Base-by-base conservation (phyloP, 2,888 invertebrate genomes). In the Apeira syringaria region DNA sequence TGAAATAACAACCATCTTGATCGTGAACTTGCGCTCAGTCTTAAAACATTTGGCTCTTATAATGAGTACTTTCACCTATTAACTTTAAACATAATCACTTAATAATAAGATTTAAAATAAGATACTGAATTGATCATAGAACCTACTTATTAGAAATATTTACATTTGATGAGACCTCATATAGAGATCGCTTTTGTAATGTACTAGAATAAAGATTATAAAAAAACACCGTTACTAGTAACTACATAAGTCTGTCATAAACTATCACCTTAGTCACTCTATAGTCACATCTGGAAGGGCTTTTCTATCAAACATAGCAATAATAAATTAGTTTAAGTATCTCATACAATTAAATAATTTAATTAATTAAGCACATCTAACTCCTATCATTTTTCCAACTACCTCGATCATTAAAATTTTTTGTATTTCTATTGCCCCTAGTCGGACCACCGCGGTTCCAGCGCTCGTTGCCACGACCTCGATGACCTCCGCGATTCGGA, bases 381-480 rank as follows among this genome's bases (percentile, higher is more conserved):
- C 91, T 91, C 50, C 91, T 90, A 63, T 91, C 89, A 65, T 86
- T 77, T 68, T 89, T 80, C 92, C 91, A 76, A 81, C 84, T 68
- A 68, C 91, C 64, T 64, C 91, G 62, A 72, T 92, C 74, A 76
- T 80, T 76, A 76, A 80, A 74, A 74, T 91, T 76, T 79, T 92
- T 77, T 68, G 91, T 57, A 54, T 89, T 75, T 69, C 89, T 69
- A 65, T 90, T 81, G 44, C 91, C 85, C 68, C 91, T 70, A 32
- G 84, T 9, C 3, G 24, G 1, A 9, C 24, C 79, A 22, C 85
- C 89, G 11, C 85, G 80, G 55, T 85, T 89, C 84, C 90, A 89
- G 9, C 86, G 68, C 47, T 90, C 89, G 48, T 81, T 86, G 12
- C 80, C 86, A 8, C 89, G 85, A 24, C 87, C 85, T 12, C 87